phyloP scores from a whole-genome alignment of 2,113 vertebrate genomes.

The Brienomyrus longianalis region DNA sequence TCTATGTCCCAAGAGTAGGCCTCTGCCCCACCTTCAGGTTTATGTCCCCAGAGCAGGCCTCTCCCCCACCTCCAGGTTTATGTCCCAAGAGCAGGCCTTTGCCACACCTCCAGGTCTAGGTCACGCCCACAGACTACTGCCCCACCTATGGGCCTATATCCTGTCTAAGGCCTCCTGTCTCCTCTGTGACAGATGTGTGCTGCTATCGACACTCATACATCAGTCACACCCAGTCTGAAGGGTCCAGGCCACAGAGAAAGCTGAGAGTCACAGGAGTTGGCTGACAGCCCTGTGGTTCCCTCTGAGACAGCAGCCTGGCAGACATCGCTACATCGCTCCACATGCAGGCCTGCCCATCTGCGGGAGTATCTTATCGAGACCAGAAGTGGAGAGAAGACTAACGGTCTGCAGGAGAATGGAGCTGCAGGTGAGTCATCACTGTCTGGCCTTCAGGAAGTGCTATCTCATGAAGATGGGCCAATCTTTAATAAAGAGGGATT shows the following conservation, averaged over 20 bases:
- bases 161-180: not conserved
- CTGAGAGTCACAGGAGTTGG: not conserved
- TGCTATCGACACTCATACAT: not conserved
- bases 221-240: not conserved
- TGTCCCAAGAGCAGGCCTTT: no score
- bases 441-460: constrained; percentile 30
- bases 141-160: not conserved
- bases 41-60: no score
- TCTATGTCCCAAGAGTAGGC: no score
- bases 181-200: not conserved
- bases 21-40: no score
- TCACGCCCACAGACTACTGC: no score
- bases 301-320: not conserved
- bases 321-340: not conserved
- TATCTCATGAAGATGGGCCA: constrained; percentile 20
- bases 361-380: not conserved
- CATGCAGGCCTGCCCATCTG: not conserved
- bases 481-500: constrained; percentile 58
- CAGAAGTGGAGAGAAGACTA: constrained; percentile 20
- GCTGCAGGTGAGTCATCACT: constrained; percentile 42
- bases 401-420: constrained; percentile 23
- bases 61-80: no score
- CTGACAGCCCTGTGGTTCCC: not conserved
- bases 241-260: not conserved
- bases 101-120: no score